Conservation (phyloP, 2,888 invertebrate species). For the Mylabris sibirica region DNA sequence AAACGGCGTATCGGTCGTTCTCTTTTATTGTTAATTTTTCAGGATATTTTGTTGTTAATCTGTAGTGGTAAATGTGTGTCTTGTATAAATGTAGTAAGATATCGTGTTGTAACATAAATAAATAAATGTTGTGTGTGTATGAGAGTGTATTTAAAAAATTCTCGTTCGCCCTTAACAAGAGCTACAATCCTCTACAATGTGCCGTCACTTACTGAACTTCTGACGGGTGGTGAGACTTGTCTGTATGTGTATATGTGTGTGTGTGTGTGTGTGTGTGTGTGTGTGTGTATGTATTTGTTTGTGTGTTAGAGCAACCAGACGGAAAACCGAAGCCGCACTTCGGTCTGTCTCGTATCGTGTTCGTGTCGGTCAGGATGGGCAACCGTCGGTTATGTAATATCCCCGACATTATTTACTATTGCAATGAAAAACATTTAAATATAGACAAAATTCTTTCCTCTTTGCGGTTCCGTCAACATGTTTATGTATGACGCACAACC, state of each 20-base stretch:
- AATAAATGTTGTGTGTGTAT: not conserved
- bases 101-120: constrained; percentile 1
- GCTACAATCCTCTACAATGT: constrained; percentile 43
- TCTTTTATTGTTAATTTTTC: not conserved
- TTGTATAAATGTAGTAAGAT: not conserved
- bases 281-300: too few species aligned
- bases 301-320: constrained; percentile 52
- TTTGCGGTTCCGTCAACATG: constrained; percentile 47
- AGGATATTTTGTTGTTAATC: not conserved
- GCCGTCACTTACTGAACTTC: constrained; percentile 58
- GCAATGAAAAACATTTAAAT: constrained; percentile 51
- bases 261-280: too few species aligned
- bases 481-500: constrained; percentile 26
- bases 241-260: too few species aligned
- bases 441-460: constrained; percentile 48
- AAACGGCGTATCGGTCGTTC: not conserved
- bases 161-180: not conserved
- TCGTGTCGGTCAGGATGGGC: constrained; percentile 47
- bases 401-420: constrained; percentile 54
- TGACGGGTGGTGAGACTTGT: constrained; percentile 45
- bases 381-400: constrained; percentile 56
- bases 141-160: not conserved
- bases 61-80: not conserved
- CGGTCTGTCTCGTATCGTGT: constrained; percentile 52
- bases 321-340: constrained; percentile 51